Evolutionary conservation across 2,797 vertebrate species (phyloP).

Genomic region (Heliangelus exortis): DNA sequence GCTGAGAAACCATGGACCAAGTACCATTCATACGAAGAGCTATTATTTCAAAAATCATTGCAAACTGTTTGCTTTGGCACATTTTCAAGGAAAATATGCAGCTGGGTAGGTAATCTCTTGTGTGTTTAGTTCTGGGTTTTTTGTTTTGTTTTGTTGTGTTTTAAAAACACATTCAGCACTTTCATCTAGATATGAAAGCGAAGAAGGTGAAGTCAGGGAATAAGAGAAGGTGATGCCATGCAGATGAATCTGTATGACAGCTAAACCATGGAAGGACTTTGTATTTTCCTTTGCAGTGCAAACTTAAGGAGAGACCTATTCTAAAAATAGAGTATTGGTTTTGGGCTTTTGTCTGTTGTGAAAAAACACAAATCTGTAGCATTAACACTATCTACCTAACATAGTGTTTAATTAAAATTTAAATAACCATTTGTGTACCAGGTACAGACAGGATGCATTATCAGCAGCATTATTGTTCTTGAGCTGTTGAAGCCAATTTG

Average conservation of each 20-base stretch:
- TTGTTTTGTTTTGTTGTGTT: background rate
- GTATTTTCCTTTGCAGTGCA: background rate
- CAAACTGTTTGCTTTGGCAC: conserved; percentile 12
- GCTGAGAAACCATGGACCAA: background rate
- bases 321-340: background rate
- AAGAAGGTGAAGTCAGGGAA: background rate
- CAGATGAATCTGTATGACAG: background rate
- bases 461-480: background rate
- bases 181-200: background rate
- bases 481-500: background rate
- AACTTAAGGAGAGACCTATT: background rate
- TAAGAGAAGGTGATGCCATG: background rate
- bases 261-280: background rate
- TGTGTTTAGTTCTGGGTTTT: background rate
- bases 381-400: background rate
- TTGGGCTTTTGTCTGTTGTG: background rate
- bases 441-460: background rate
- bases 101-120: background rate
- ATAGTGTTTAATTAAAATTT: background rate
- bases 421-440: background rate
- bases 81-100: background rate
- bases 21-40: background rate
- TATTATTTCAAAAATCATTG: conserved; percentile 13
- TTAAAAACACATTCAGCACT: background rate
- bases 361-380: background rate